Conservation (phyloP, 1,140 invertebrate genomes). For the Spodoptera frugiperda region DNA sequence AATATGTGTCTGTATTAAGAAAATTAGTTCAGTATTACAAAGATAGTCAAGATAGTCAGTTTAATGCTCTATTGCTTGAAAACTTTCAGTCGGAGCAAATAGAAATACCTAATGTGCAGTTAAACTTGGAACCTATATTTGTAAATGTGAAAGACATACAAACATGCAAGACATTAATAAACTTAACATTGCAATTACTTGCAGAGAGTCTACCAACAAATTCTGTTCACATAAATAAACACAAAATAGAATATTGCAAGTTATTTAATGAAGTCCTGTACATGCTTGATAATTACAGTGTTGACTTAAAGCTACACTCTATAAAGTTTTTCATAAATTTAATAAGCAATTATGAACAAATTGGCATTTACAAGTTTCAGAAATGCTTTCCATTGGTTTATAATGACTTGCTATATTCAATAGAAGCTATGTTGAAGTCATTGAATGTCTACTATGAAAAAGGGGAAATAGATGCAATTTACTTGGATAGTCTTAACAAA, state of each 20-base stretch:
- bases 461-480: constrained; percentile 60
- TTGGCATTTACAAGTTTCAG: constrained; percentile 60
- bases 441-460: constrained; percentile 69
- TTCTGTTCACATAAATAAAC: constrained; percentile 60
- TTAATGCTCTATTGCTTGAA: constrained; percentile 63
- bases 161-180: constrained; percentile 73
- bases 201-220: constrained; percentile 68
- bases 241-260: constrained; percentile 54
- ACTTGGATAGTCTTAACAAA: constrained; percentile 65
- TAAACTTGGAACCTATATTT: constrained; percentile 83
- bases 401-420: constrained; percentile 60
- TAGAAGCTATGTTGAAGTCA: constrained; percentile 65
- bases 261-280: constrained; percentile 65
- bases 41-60: constrained; percentile 56
- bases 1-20: constrained; percentile 81
- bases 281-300: constrained; percentile 74
- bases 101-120: constrained; percentile 75
- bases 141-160: constrained; percentile 71
- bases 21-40: constrained; percentile 80
- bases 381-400: constrained; percentile 60
- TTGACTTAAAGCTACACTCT: constrained; percentile 72
- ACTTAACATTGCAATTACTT: constrained; percentile 70
- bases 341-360: constrained; percentile 65
- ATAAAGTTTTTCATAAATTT: constrained; percentile 79
- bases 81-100: constrained; percentile 81